These are phyloP conservation scores for Laticauda colubrina DNA, from an alignment of 2,113 vertebrate species.

Conservation along the genomic window DNA sequence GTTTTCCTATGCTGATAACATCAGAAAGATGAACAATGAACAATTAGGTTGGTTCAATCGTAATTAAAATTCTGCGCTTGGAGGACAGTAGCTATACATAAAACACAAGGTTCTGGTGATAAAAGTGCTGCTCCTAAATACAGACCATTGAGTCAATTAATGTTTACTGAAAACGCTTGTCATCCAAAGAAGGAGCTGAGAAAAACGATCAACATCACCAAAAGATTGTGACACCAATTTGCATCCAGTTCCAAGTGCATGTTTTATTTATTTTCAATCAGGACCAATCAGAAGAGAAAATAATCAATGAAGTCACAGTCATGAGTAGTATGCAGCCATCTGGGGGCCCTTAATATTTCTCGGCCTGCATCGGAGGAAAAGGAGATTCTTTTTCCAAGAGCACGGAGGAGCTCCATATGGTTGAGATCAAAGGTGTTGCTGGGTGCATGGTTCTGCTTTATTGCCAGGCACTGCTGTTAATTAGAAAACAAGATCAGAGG, in stretches of 20 bases:
- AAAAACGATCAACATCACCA: slow-evolving; percentile 79
- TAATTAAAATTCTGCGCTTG: slow-evolving; percentile 33
- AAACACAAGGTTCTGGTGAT: slow-evolving; percentile 33
- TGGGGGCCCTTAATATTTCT: slow-evolving; percentile 78
- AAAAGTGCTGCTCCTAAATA: slow-evolving; percentile 45
- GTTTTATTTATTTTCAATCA: slow-evolving; percentile 89
- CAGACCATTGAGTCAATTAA: slow-evolving; percentile 53
- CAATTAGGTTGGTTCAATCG: slow-evolving; percentile 36
- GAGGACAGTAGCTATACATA: slow-evolving; percentile 38
- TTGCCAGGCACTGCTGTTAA: slow-evolving; percentile 99
- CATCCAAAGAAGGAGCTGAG: slow-evolving; percentile 74
- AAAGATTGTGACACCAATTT: slow-evolving; percentile 73
- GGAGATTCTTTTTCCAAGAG: slow-evolving; percentile 74
- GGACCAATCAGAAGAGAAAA: slow-evolving; percentile 88
- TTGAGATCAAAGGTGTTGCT: slow-evolving; percentile 99
- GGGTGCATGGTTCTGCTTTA: slow-evolving; percentile 99
- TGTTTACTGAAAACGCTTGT: slow-evolving; percentile 62
- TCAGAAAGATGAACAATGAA: slow-evolving; percentile 55
- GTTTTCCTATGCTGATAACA: slow-evolving; percentile 45
- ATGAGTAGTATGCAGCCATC: slow-evolving; percentile 84
- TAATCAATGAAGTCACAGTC: slow-evolving; percentile 83
- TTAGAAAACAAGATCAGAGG: slow-evolving; percentile 99
- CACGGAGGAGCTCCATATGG: slow-evolving; percentile 96
- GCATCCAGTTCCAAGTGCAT: slow-evolving; percentile 78
- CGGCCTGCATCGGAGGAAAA: slow-evolving; percentile 74